These are phyloP conservation scores for Arctia plantaginis DNA, from an alignment of 2,888 invertebrate genomes.

Conservation along the genomic window DNA sequence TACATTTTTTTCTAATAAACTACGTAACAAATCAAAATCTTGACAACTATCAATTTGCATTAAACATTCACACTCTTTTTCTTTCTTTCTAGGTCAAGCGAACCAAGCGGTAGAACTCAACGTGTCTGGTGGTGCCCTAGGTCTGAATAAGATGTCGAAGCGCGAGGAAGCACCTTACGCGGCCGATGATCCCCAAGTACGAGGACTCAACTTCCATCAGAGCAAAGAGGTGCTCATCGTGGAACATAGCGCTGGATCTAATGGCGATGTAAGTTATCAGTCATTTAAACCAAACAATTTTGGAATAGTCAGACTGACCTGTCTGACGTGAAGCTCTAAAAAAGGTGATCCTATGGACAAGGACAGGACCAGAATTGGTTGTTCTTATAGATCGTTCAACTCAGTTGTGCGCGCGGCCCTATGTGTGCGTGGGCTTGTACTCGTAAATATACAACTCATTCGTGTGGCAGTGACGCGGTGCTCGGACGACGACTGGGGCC, in stretches of 20 bases:
- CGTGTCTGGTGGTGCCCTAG: constrained; percentile 92
- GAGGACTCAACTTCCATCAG: constrained; percentile 95
- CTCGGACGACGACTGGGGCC: too few relatives aligned
- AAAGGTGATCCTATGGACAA: background rate
- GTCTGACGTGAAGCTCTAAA: background rate
- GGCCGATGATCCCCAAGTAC: constrained; percentile 94
- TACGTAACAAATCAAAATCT: background rate
- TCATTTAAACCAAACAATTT: too few relatives aligned
- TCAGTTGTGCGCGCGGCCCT: too few relatives aligned
- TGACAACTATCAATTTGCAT: background rate
- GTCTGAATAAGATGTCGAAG: constrained; percentile 93
- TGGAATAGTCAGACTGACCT: background rate
- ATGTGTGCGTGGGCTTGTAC: too few relatives aligned
- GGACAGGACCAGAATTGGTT: background rate
- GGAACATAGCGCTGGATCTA: constrained; percentile 88
- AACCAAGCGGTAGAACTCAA: constrained; percentile 87
- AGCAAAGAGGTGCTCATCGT: constrained; percentile 95
- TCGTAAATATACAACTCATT: too few relatives aligned
- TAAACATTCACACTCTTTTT: constrained; percentile 2
- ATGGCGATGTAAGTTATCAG: constrained; percentile 70
- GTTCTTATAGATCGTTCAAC: too few relatives aligned
- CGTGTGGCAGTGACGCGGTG: too few relatives aligned
- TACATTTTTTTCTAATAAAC: too few relatives aligned
- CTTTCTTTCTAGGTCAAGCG: constrained; percentile 83
- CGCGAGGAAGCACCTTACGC: constrained; percentile 94